Evolutionary conservation across 2,888 invertebrate genomes (phyloP), one percentile per base, ranked within the genome.

Genomic region (Leptodirus hochenwartii): DNA sequence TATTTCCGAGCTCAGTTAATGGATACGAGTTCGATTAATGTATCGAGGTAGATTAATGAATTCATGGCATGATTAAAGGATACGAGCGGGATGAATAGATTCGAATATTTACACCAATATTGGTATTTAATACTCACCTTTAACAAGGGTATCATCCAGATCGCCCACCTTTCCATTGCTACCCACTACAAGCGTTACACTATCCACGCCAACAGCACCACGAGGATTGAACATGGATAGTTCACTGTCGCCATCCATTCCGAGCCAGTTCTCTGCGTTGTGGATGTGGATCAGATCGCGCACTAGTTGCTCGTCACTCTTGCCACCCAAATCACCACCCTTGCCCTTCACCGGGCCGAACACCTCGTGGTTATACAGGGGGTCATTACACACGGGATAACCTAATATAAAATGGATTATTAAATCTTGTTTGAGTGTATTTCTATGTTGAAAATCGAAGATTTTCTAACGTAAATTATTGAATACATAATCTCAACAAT

Each of bases 321-420:
- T 88, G 20, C 84, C 88, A 1, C 78, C 81, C 39, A 81, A 76
- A 43, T 82, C 78, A 1, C 85, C 90, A 2, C 77, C 77, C 47
- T 81, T 81, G 3, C 95, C 93, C 43, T 88, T 84, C 32, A 78
- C 63, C 0, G 90, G 90, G 0, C 98, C 98, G 56, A 96, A 98
- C 1, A 88, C 90, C 2, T 76, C 72, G 54, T 88, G 87, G 56
- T 96, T 98, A 63, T 99, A 98, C 2, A 98, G 61, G 0, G 90
- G 88, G 55, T 98, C 98, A 53, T 96, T 96, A 5, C 91, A 79
- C 30, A 98, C 96, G 9, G 98, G 98, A 58, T 80, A 87, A 23
- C 96, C 90, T 84, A 51, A 27, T n/a, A 17, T 8, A 24, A 20
- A 17, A 28, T 3, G 27, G 5, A 2, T 30, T 30, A 6, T 25